Base-by-base conservation (phyloP, 2,888 invertebrate genomes). In the Tryphoninae sp. region DNA sequence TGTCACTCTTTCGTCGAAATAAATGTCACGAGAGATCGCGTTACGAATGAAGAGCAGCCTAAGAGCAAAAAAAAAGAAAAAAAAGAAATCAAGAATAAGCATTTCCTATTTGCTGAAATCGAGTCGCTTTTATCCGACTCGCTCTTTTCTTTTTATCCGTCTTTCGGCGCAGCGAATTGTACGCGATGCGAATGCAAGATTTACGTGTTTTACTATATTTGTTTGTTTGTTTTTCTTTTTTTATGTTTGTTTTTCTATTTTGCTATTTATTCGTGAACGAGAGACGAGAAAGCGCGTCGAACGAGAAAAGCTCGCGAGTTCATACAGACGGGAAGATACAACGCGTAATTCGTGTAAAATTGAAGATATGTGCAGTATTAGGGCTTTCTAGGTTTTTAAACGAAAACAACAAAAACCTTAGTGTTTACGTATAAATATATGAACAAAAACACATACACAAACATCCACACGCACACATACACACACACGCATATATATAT, bases 301-400 rank as follows among this genome's bases (percentile, higher is more conserved):
- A 58, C 19, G 45, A 45, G 58, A 49, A 9, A 45, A 58, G 13
- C 13, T 23, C 22, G 22, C 13, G 45, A 13, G 45, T 53, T 9
- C 59, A 71, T 9, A 74, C 45, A 65, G 45, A 51, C 58, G 58
- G 22, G 51, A 53, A 19, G 45, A 62, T 65, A 75, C 53, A 62
- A 81, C 40, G 33, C 33, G 64, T 76, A 61, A 62, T 69, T 82
- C 71, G 68, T 78, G 73, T 78, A 81, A 77, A 81, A 84, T 78
- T 80, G 78, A 76, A 73, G 75, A 84, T 75, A 74, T 75, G 64
- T 81, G 78, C 80, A 80, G 84, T 79, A 83, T 83, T 80, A 81
- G 81, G 78, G 83, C 83, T 83, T 83, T 81, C 83, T 83, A 83
- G 77, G 45, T 62, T 78, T 82, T 76, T 65, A 49, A 69, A 80